phyloP scores from a whole-genome alignment of 2,797 vertebrate genomes.

The Alcedo atthis region DNA sequence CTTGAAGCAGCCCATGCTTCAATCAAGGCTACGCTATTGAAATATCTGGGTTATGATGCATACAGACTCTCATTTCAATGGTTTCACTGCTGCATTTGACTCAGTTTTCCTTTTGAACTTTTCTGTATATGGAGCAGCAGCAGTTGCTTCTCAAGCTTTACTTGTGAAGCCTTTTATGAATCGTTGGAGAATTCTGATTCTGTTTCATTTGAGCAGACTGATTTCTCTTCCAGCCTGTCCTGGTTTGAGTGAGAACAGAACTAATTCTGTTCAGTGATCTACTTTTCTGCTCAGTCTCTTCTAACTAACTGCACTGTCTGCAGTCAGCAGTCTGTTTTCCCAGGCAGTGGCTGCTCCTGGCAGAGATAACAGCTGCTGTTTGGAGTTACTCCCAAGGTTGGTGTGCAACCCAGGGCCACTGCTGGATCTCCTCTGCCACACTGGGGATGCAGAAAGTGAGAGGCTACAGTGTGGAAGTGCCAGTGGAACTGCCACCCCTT shows the following conservation, averaged over 20 bases:
- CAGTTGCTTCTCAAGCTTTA: background rate
- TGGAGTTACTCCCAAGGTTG: background rate
- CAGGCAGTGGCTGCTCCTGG: background rate
- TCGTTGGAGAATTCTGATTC: background rate
- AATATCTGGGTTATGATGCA: slow-evolving; percentile 4
- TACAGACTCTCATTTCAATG: background rate
- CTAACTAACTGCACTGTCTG: background rate
- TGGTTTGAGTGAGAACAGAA: background rate
- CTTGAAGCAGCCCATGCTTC: background rate
- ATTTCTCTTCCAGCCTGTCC: background rate
- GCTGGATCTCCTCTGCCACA: background rate
- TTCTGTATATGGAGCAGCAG: background rate
- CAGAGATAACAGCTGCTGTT: background rate
- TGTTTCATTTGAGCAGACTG: background rate
- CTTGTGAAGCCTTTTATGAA: background rate
- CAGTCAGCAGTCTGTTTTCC: background rate
- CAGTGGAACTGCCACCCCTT: too few relatives aligned
- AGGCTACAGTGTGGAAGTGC: too few relatives aligned
- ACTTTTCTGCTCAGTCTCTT: background rate
- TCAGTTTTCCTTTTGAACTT: background rate
- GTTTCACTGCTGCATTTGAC: background rate
- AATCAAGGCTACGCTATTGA: background rate
- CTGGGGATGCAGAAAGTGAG: background rate
- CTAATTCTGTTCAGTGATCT: background rate
- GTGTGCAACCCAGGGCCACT: too few relatives aligned